Percentiles rank a stretch among this genome's conserved stretches.
These are phyloP conservation scores for Parascotia fuliginaria DNA, from an alignment of 2,888 invertebrate species.

Conservation along the genomic window DNA sequence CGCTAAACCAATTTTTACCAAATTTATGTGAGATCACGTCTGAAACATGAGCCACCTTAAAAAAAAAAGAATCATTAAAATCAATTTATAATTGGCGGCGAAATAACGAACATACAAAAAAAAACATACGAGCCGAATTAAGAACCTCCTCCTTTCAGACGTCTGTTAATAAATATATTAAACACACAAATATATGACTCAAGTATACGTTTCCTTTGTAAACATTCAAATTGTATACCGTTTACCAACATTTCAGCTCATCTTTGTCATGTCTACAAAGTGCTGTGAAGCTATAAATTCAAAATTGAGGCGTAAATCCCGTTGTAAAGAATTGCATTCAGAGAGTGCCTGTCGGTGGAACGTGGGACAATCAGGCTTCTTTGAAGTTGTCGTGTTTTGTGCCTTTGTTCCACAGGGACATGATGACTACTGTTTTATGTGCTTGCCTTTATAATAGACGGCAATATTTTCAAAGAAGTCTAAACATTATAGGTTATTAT, in stretches of 20 bases:
- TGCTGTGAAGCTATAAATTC: conserved; percentile 3
- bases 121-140: too few species aligned
- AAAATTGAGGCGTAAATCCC: conserved; percentile 9
- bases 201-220: neutral
- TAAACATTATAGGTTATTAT: too few species aligned
- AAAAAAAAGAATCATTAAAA: too few species aligned
- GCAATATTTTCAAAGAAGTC: neutral
- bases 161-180: neutral
- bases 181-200: neutral
- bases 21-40: too few species aligned
- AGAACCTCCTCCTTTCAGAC: too few species aligned
- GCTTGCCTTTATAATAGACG: conserved; percentile 7
- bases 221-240: neutral
- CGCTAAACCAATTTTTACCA: too few species aligned
- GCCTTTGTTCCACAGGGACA: conserved; percentile 22
- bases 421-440: conserved; percentile 5
- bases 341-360: conserved; percentile 1
- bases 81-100: too few species aligned
- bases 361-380: conserved; percentile 24
- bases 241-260: neutral
- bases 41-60: too few species aligned
- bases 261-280: neutral
- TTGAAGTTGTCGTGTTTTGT: conserved; percentile 35
- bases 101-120: too few species aligned
- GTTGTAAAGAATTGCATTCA: conserved; percentile 13